Percentiles rank a stretch among this genome's conserved stretches.
Conservation (phyloP, 1,140 invertebrate species). For the Atta cephalotes region DNA sequence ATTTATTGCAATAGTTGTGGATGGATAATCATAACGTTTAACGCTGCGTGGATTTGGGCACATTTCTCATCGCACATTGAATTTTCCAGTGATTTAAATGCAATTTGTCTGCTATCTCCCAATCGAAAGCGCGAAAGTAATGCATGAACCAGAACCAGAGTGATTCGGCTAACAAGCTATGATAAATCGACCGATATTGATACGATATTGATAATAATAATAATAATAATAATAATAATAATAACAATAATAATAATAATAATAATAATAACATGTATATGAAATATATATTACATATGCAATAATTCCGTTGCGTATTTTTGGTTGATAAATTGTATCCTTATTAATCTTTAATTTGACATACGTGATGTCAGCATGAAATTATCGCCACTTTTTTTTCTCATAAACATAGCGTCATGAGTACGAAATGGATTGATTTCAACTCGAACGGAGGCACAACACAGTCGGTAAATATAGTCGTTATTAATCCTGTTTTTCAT, state of each 20-base stretch:
- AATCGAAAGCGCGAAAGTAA: constrained; percentile 12
- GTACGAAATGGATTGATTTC: background rate
- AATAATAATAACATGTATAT: background rate
- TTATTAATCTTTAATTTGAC: background rate
- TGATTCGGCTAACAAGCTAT: background rate
- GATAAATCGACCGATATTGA: background rate
- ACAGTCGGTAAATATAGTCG: background rate
- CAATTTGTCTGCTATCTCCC: background rate
- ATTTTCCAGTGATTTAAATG: constrained; percentile 8
- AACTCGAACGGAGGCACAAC: background rate
- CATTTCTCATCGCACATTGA: constrained; percentile 2
- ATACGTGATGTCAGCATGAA: background rate
- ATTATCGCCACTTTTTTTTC: background rate
- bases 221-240: background rate
- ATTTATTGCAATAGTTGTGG: background rate
- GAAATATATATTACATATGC: background rate
- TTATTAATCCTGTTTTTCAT: constrained; percentile 1
- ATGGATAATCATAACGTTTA: constrained; percentile 8
- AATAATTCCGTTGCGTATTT: background rate
- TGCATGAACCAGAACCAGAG: background rate
- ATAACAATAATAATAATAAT: background rate
- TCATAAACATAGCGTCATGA: background rate
- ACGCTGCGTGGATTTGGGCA: background rate
- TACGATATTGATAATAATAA: background rate
- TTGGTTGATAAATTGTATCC: background rate